Evolutionary conservation across 2,888 invertebrate genomes (phyloP).

Genomic region (Julus scanicus): DNA sequence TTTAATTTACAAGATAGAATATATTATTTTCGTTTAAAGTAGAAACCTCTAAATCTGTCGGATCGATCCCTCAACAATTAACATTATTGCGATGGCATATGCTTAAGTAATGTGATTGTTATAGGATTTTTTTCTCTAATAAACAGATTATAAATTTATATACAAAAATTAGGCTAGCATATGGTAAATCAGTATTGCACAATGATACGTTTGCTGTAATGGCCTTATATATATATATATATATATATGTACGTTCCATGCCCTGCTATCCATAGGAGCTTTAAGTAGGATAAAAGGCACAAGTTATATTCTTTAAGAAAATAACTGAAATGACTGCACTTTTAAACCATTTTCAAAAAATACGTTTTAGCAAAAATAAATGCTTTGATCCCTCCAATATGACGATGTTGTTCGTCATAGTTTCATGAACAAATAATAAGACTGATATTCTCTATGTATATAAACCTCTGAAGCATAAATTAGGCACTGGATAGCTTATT

Average conservation of each 20-base stretch:
- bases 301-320: background rate
- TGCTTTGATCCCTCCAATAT: background rate
- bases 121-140: background rate
- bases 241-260: slow-evolving; percentile 12
- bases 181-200: slow-evolving; percentile 16
- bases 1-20: background rate
- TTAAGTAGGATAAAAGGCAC: slow-evolving; percentile 2
- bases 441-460: slow-evolving; percentile 34
- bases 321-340: slow-evolving; percentile 13
- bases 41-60: background rate
- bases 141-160: background rate
- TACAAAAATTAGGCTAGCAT: slow-evolving; percentile 37
- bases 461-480: slow-evolving; percentile 37
- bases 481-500: slow-evolving; percentile 49
- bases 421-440: slow-evolving; percentile 1
- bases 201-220: slow-evolving; percentile 41
- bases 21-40: background rate
- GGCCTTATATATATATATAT: background rate
- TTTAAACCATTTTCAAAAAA: background rate
- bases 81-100: background rate
- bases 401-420: background rate
- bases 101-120: background rate
- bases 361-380: background rate
- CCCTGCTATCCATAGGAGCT: slow-evolving; percentile 47
- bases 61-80: background rate